Base-by-base conservation (phyloP, 1,140 invertebrate genomes). In the Cataglyphis hispanica region DNA sequence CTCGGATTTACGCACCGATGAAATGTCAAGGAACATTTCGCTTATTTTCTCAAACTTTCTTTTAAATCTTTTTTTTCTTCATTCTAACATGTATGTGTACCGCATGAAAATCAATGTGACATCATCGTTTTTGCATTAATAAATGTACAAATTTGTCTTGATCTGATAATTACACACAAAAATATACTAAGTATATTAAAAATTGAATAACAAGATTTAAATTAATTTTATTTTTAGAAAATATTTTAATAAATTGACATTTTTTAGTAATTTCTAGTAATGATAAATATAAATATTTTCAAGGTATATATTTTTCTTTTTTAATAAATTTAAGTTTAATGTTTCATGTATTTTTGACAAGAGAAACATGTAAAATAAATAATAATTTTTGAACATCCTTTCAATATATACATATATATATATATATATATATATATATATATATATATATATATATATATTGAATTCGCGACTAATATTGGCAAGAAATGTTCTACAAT, bases 401-500 rank as follows among this genome's bases (percentile, higher is more conserved):
- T 1, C 2, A 50, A 19, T 2, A 0, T 1, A 31, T 0, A 31
- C 4, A 31, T 31, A 31, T 31, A 2, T n/a, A n/a, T n/a, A n/a
- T n/a, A n/a, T n/a, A n/a, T n/a, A n/a, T n/a, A 19, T 2, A 0
- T 1, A 31, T 0, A 31, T 31, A 31, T 31, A 31, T 31, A 2
- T n/a, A 19, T 2, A 0, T 1, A 31, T 0, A 31, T 31, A 31
- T 31, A 31, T 31, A 2, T n/a, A 0, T 56, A 43, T 58, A 11
- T 22, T 3, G 37, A 58, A 22, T 10, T 75, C n/a, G 56, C 19
- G 34, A 67, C 43, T 27, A 88, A 77, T 31, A 78, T 34, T 78
- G 56, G 66, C 77, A 69, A 31, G 31, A 58, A 78, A 78, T 86
- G 37, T 34, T 74, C 22, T 43, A 40, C 56, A 25, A 70, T 43